These are phyloP conservation scores for Thymelicus sylvestris DNA, from an alignment of 2,888 invertebrate species.

Conservation along the genomic window DNA sequence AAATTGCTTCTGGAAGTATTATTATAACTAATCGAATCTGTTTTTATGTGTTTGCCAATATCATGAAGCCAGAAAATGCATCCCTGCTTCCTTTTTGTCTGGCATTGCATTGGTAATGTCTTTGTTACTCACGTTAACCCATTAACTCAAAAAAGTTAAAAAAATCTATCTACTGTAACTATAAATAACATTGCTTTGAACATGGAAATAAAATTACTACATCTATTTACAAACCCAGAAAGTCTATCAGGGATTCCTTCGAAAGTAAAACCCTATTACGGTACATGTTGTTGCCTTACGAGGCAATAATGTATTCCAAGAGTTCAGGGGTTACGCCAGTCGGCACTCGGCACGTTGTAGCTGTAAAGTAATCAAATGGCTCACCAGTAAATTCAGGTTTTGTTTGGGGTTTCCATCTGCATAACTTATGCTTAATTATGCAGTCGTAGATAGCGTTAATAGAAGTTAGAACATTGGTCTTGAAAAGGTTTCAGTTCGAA, in stretches of 20 bases:
- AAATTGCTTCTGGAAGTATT: too few relatives aligned
- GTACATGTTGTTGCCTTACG: constrained; percentile 26
- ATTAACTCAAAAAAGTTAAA: too few relatives aligned
- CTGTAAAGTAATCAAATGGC: constrained; percentile 23
- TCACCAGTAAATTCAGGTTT: constrained; percentile 6
- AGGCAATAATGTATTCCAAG: constrained; percentile 25
- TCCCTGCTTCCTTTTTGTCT: too few relatives aligned
- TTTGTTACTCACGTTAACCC: too few relatives aligned
- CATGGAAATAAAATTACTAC: too few relatives aligned
- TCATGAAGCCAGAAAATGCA: too few relatives aligned
- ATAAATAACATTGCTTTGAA: too few relatives aligned
- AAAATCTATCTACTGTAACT: too few relatives aligned
- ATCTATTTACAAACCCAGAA: not conserved
- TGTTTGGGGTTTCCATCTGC: not conserved
- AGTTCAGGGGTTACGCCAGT: constrained; percentile 21
- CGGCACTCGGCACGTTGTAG: constrained; percentile 6
- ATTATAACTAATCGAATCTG: too few relatives aligned
- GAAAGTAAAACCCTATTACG: constrained; percentile 31
- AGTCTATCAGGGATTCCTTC: constrained; percentile 19
- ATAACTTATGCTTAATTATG: not conserved
- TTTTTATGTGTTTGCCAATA: too few relatives aligned
- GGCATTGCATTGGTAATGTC: too few relatives aligned
- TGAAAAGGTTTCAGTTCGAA: too few relatives aligned
- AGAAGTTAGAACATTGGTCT: not conserved
- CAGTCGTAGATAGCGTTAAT: not conserved